Evolutionary conservation across 35 echinoderm and acorn worm species (phyloP).

Genomic region (Holothuria glaberrima): DNA sequence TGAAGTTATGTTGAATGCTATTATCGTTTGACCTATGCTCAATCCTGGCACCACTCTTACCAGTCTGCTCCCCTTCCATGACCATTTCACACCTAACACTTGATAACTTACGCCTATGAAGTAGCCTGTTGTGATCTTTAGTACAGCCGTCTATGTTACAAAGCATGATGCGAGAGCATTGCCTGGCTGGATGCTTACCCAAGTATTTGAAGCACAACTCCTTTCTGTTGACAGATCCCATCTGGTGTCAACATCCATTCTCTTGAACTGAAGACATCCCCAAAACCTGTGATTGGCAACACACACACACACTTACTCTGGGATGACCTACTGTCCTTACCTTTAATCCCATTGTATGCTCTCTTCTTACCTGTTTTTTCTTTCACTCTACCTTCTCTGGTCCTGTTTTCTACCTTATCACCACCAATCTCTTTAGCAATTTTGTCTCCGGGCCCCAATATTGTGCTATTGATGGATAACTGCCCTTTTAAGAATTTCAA

Average conservation of each 20-base stretch:
- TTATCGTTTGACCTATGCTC: background rate
- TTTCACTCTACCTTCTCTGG: too few species aligned
- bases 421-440: too few species aligned
- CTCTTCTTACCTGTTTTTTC: too few species aligned
- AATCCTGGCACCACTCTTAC: background rate
- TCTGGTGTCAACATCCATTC: constrained; percentile 1
- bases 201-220: constrained; percentile 59
- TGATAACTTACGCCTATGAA: constrained; percentile 4
- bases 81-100: background rate
- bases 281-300: background rate
- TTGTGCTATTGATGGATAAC: too few species aligned
- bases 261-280: constrained; percentile 20
- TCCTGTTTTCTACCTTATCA: too few species aligned
- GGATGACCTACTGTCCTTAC: too few species aligned
- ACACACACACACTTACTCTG: background rate
- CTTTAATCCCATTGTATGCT: too few species aligned
- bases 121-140: constrained; percentile 17
- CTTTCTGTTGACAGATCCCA: constrained; percentile 29
- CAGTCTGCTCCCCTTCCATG: constrained; percentile 3
- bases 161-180: constrained; percentile 9
- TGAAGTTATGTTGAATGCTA: constrained; percentile 10
- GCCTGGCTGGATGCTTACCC: background rate
- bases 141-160: constrained; percentile 48
- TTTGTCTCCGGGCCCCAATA: too few species aligned
- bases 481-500: too few species aligned